phyloP scores from a whole-genome alignment of 1,140 invertebrate species.

The Pogonognathellus flavescens region DNA sequence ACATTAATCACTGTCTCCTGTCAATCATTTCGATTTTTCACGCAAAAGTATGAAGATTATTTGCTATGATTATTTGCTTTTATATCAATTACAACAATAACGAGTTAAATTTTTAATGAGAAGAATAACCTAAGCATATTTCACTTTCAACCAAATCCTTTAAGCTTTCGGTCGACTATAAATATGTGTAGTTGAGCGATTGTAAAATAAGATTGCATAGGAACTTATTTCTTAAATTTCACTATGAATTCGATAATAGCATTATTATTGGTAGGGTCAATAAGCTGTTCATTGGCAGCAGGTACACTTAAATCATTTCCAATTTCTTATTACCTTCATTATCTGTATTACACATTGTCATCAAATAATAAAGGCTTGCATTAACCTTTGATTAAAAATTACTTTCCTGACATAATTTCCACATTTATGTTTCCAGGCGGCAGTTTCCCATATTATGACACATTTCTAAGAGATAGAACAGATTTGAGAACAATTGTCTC shows the following conservation, averaged over 20 bases:
- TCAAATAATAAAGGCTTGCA: not conserved
- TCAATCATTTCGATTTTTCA: too few relatives aligned
- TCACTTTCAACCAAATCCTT: too few relatives aligned
- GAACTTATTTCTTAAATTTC: too few relatives aligned
- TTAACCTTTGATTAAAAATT: not conserved
- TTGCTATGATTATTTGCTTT: too few relatives aligned
- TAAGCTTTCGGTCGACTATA: too few relatives aligned
- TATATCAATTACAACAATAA: too few relatives aligned
- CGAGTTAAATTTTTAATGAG: too few relatives aligned
- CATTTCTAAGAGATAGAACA: conserved; percentile 16
- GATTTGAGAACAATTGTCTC: conserved; percentile 51
- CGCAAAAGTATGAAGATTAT: too few relatives aligned
- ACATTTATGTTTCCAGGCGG: not conserved
- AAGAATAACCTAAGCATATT: too few relatives aligned
- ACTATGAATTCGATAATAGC: not conserved
- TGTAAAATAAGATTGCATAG: too few relatives aligned
- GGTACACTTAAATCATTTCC: not conserved
- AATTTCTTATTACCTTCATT: not conserved
- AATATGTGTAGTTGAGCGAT: too few relatives aligned
- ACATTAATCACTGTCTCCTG: too few relatives aligned
- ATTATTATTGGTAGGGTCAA: not conserved
- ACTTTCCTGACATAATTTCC: not conserved
- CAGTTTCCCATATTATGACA: conserved; percentile 59
- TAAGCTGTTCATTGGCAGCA: not conserved
- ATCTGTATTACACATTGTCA: not conserved